These are phyloP conservation scores for Ethmia dodecea DNA, from an alignment of 2,888 invertebrate species.

Conservation along the genomic window DNA sequence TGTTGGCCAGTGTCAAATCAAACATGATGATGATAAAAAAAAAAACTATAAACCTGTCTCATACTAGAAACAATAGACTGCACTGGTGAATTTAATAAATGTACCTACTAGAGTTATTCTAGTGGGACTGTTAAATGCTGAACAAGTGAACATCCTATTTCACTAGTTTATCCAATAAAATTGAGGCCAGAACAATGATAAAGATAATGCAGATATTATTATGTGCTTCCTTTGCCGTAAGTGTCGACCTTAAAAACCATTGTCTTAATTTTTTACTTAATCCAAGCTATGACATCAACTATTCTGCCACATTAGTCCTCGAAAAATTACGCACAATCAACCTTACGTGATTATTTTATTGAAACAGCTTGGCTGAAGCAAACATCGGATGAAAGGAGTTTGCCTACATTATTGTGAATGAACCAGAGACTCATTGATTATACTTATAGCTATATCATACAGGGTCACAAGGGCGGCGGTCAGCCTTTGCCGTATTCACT, in stretches of 20 bases:
- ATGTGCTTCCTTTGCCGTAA: conserved; percentile 12
- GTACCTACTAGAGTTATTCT: no score
- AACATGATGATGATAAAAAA: no score
- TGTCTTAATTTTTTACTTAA: conserved; percentile 16
- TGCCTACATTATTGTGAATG: conserved; percentile 71
- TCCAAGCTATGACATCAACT: neutral
- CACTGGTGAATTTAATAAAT: no score
- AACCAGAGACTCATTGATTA: conserved; percentile 69
- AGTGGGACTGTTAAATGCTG: no score
- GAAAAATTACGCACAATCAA: conserved; percentile 5
- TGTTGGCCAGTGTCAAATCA: no score
- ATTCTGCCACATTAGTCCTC: conserved; percentile 11
- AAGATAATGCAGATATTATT: conserved; percentile 7
- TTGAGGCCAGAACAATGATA: conserved; percentile 5
- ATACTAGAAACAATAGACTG: no score
- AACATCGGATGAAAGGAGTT: conserved; percentile 60
- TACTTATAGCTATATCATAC: conserved; percentile 49
- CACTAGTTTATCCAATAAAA: conserved; percentile 12
- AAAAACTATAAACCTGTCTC: no score
- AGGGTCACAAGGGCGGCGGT: conserved; percentile 69
- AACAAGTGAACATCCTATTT: no score
- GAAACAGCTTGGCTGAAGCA: conserved; percentile 41
- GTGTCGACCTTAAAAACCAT: conserved; percentile 16
- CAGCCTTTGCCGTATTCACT: conserved; percentile 26
- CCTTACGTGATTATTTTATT: conserved; percentile 20